Percentiles rank a stretch among this genome's conserved stretches.
Evolutionary conservation across 2,797 vertebrate genomes (phyloP).

Genomic region (Onychomys torridus): DNA sequence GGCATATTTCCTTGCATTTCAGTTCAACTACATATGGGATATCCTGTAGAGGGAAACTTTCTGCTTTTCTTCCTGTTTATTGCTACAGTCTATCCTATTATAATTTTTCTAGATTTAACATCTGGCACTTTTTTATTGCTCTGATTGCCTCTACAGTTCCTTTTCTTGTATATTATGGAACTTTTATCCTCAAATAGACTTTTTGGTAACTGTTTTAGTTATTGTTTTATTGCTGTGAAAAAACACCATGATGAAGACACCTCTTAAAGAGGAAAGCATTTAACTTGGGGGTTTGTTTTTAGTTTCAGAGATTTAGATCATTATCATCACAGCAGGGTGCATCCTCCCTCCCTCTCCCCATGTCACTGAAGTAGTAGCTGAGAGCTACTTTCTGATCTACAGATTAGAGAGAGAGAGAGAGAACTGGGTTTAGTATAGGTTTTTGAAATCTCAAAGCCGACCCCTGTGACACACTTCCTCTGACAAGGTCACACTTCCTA

Average conservation of each 20-base stretch:
- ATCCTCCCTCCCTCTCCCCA: accelerated
- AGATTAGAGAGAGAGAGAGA: no score
- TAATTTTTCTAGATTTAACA: slow-evolving; percentile 65
- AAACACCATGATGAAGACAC: background rate
- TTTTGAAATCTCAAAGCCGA: background rate
- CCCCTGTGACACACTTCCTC: background rate
- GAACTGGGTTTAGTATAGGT: background rate
- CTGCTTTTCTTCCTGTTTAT: slow-evolving; percentile 60
- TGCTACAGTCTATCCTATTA: slow-evolving; percentile 53
- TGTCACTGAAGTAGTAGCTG: background rate
- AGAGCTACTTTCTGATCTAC: background rate
- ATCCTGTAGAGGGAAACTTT: slow-evolving; percentile 60
- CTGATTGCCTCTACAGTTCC: slow-evolving; percentile 38
- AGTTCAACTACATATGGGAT: background rate
- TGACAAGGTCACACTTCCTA: background rate
- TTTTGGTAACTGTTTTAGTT: background rate
- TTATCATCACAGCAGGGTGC: background rate
- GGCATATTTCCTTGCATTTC: slow-evolving; percentile 50
- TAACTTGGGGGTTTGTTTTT: background rate
- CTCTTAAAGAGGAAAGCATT: background rate
- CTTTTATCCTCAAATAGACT: slow-evolving; percentile 49
- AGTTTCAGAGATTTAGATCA: background rate
- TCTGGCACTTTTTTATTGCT: background rate
- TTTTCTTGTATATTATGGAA: slow-evolving; percentile 56
- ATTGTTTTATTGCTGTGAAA: background rate